These are phyloP conservation scores for Psilanteris sp. DNA, from an alignment of 1,140 invertebrate species.

Conservation along the genomic window DNA sequence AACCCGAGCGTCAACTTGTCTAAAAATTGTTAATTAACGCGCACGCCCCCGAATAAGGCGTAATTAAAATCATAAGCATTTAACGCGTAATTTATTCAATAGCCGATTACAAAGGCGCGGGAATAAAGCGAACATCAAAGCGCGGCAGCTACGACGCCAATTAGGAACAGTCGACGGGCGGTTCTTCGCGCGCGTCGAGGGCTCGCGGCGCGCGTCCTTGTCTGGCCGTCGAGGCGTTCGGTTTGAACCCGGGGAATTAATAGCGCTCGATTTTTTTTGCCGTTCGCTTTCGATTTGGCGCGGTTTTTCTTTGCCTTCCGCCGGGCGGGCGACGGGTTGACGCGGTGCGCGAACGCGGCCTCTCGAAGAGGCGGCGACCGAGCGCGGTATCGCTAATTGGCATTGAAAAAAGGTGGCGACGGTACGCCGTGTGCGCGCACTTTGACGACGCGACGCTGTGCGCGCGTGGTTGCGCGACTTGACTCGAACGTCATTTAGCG, in stretches of 20 bases:
- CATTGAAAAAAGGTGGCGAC: constrained; percentile 78
- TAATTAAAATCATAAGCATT: constrained; percentile 70
- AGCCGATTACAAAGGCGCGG: constrained; percentile 61
- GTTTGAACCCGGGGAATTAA: constrained; percentile 62
- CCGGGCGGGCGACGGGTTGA: no score
- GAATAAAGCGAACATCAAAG: constrained; percentile 69
- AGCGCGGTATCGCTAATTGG: constrained; percentile 73
- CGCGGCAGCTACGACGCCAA: constrained; percentile 65
- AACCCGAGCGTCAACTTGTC: no score
- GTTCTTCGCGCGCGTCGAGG: constrained; percentile 48
- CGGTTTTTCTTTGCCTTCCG: constrained; percentile 8
- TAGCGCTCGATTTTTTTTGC: constrained; percentile 52
- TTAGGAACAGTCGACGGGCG: constrained; percentile 64
- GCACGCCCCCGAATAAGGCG: no score
- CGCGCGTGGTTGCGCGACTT: no score
- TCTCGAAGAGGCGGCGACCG: constrained; percentile 34
- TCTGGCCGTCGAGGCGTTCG: constrained; percentile 55
- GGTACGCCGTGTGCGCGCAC: no score
- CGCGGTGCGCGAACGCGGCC: constrained; percentile 47
- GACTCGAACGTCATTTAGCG: constrained; percentile 43
- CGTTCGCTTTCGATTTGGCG: constrained; percentile 3
- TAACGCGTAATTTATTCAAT: constrained; percentile 68
- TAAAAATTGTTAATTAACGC: no score
- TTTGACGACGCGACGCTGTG: no score
- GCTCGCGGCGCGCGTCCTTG: constrained; percentile 34